Conservation (phyloP, 2,113 vertebrate genomes). For the Chaetops frenatus region DNA sequence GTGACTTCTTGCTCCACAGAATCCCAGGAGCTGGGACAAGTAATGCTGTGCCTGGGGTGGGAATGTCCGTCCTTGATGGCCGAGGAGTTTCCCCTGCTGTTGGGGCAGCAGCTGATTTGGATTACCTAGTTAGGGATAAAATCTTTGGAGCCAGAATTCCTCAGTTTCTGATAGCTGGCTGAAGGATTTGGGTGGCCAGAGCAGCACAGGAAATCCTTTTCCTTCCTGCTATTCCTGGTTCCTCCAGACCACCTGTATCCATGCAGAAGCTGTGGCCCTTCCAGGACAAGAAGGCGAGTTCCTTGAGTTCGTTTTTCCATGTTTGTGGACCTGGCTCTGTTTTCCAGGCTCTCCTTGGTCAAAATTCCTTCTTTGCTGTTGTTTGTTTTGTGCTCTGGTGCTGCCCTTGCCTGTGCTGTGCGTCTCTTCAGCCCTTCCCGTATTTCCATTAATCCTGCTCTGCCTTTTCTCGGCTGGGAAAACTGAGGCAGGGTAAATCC, state of each 20-base stretch:
- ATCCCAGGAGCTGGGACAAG: too few species aligned
- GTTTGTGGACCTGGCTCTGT: rapidly evolving
- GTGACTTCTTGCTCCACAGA: not conserved
- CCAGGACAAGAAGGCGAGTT: not conserved
- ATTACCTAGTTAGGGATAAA: not conserved
- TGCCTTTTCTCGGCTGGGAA: not conserved
- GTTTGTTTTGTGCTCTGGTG: not conserved
- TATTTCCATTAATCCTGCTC: rapidly evolving
- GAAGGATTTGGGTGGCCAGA: not conserved
- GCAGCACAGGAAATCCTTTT: rapidly evolving
- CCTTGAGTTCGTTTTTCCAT: rapidly evolving
- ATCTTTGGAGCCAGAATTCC: rapidly evolving
- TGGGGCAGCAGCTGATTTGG: not conserved
- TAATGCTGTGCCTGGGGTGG: rapidly evolving
- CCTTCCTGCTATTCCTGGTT: too few species aligned
- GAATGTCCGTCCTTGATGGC: rapidly evolving
- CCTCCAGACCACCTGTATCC: rapidly evolving
- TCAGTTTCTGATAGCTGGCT: rapidly evolving
- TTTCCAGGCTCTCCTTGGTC: not conserved
- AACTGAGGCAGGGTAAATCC: not conserved
- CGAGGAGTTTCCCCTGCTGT: not conserved
- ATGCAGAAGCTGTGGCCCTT: rapidly evolving
- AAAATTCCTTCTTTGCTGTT: rapidly evolving
- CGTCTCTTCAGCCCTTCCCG: rapidly evolving
- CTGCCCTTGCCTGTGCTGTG: not conserved